Percentiles rank a stretch among this genome's conserved stretches.
These are phyloP conservation scores for Syrista parreyssii DNA, from an alignment of 2,888 invertebrate genomes.

Conservation along the genomic window DNA sequence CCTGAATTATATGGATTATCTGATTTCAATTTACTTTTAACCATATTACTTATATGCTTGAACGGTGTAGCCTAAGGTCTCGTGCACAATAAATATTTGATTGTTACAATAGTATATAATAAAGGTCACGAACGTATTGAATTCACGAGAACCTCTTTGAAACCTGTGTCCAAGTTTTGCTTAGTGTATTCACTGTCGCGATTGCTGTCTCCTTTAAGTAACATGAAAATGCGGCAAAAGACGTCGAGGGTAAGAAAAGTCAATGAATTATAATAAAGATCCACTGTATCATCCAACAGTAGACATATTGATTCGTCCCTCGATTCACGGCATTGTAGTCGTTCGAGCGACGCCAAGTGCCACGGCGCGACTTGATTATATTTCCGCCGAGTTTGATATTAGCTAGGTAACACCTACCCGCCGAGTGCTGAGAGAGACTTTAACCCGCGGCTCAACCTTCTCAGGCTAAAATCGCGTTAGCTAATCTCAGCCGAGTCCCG, in stretches of 20 bases:
- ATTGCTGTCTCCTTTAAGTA: not conserved
- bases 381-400: slow-evolving; percentile 31
- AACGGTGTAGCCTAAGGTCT: no score
- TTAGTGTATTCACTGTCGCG: not conserved
- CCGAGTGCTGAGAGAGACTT: slow-evolving; percentile 21
- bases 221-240: not conserved
- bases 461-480: slow-evolving; percentile 47
- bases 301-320: not conserved
- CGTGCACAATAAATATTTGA: not conserved
- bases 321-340: slow-evolving; percentile 4
- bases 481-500: slow-evolving; percentile 34
- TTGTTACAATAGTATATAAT: not conserved
- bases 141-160: not conserved
- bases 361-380: slow-evolving; percentile 24
- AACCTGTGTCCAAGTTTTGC: not conserved
- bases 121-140: not conserved
- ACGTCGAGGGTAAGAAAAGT: not conserved
- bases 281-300: not conserved
- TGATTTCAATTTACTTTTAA: no score
- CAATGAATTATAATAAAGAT: not conserved
- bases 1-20: no score
- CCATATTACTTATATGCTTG: no score
- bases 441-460: slow-evolving; percentile 18
- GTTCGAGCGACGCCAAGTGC: slow-evolving; percentile 3
- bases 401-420: slow-evolving; percentile 22